Evolutionary conservation across 2,888 invertebrate genomes (phyloP), one percentile per base, ranked within the genome.

Genomic region (Magallana nippona): DNA sequence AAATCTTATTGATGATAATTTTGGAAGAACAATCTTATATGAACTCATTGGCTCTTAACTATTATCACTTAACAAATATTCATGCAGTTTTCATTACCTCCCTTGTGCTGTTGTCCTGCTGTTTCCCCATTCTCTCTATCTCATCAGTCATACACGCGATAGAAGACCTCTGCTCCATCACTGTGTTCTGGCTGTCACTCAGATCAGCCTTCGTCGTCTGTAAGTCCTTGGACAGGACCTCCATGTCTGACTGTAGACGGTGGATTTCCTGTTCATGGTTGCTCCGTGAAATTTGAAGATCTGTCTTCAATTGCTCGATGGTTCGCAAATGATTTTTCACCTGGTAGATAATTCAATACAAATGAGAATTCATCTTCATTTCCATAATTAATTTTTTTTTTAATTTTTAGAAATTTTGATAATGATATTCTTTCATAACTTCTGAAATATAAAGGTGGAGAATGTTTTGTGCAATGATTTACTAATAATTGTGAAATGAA

Each of bases 261-360:
- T 89, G 86, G n/a, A 90, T 86, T 83, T 93, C 93, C 83, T 92
- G 92, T 55, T 86, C 83, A 84, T 93, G 91, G 1, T 89, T 89
- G 27, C 86, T 87, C 84, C 89, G 89, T 81, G 89, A 88, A 82
- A 91, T 88, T 82, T 91, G 90, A 56, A 93, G 86, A 85, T 94
- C 93, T 10, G 92, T 87, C 86, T 92, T 92, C 86, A 93, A 87
- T 85, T 93, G 92, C 62, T 94, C 93, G 1, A 92, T 89, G 13
- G 90, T 89, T 15, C 91, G 89, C 85, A 93, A 87, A 78, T 93
- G 92, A 86, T 93, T 93, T 85, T 91, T 91, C 56, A 92, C 89
- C 93, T 93, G 87, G 17, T 83, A 56, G 22, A 79, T 44, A 44
- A 5, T 44, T 44, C 44, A 44, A 44, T 44, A 8, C 44, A 44